Evolutionary conservation across 2,113 vertebrate species (phyloP), one percentile per base, ranked within the genome.

Genomic region (Thermophis baileyi): DNA sequence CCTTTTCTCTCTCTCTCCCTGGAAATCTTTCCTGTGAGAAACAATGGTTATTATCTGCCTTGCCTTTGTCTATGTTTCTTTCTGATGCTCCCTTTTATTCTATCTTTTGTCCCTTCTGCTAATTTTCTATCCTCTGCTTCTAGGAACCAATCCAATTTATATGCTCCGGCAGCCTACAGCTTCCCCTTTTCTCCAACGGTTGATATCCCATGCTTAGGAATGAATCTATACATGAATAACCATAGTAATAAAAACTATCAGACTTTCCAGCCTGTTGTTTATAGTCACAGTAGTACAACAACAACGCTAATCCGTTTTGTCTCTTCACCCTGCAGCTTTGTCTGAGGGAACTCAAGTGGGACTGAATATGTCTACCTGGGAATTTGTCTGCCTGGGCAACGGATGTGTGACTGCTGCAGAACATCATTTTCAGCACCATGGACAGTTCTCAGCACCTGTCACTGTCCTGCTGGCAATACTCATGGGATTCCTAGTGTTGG

Each of bases 401-500:
- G 14, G 49, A 88, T n/a, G 44, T 51, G 14, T 51, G 49, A 81
- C 3, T 81, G 74, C 74, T 44, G 20, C 74, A 22, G 35, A 44
- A 22, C 53, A 50, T 44, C 50, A 2, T 81, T 53, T 87, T 51
- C 93, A 95, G 57, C 96, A 95, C 90, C 96, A 95, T 11, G 96
- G 97, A 11, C 95, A 96, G 91, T 97, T 97, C 93, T 97, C 97
- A 9, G 94, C 95, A 18, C 95, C 95, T 4, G 91, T 96, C 63
- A 95, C 97, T 6, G 96, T 96, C 25, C 95, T 98, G 44, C 90
- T 98, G 90, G 97, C 96, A 0, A 96, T 95, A 12, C 96, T 98
- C 4, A 98, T 98, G 97, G 97, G 96, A 24, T 96, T 98, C 55
- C 96, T 98, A 93, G 98, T 97, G 69, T 96, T 98, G 87, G 95